Evolutionary conservation across 2,797 vertebrate species (phyloP).

Genomic region (Aplochiton taeniatus): DNA sequence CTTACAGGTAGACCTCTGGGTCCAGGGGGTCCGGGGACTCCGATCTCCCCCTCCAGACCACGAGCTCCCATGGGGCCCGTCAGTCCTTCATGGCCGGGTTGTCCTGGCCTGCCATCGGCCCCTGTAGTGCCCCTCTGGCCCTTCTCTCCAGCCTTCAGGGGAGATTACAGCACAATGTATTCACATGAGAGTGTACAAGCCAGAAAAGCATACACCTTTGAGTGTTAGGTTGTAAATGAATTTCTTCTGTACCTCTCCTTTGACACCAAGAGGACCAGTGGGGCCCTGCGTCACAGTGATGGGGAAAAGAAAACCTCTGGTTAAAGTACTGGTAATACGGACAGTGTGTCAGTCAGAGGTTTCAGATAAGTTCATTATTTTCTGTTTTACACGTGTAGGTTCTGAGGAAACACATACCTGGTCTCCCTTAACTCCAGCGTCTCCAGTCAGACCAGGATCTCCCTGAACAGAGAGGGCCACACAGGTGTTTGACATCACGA

Average conservation of each 20-base stretch:
- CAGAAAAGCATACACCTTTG: neutral
- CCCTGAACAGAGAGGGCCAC: constrained; percentile 59
- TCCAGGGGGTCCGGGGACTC: constrained; percentile 71
- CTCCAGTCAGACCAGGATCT: constrained; percentile 62
- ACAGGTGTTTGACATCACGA: neutral
- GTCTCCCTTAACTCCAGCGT: constrained; percentile 74
- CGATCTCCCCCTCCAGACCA: constrained; percentile 77
- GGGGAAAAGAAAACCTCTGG: neutral
- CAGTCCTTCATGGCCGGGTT: constrained; percentile 75
- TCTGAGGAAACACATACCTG: constrained; percentile 58
- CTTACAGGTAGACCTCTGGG: constrained; percentile 79
- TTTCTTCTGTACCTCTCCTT: constrained; percentile 72
- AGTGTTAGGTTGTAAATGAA: neutral
- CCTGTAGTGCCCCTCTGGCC: constrained; percentile 72
- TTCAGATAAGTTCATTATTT: no score
- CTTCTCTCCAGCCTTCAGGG: constrained; percentile 69
- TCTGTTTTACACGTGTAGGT: neutral
- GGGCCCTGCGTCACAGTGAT: constrained; percentile 70
- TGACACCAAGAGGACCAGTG: constrained; percentile 73
- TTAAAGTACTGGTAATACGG: constrained; percentile 4
- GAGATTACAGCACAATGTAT: neutral
- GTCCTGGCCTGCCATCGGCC: constrained; percentile 72
- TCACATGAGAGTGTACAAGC: neutral
- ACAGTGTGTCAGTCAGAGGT: neutral
- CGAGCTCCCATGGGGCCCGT: constrained; percentile 72